phyloP scores from a whole-genome alignment of 2,113 vertebrate species.

The Zeus faber region DNA sequence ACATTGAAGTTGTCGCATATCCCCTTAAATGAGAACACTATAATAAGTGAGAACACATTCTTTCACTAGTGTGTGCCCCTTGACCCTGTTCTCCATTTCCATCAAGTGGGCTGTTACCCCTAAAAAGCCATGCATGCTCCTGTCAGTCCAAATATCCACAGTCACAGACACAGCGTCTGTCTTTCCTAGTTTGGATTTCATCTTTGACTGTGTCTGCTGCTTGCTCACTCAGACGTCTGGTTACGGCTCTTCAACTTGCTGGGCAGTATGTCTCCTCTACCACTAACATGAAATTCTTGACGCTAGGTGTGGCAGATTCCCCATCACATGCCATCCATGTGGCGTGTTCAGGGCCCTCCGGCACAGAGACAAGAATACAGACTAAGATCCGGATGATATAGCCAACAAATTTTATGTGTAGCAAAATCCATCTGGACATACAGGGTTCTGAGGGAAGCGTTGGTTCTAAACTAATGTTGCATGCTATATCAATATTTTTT shows the following conservation, averaged over 20 bases:
- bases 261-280: not conserved
- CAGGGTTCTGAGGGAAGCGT: not conserved
- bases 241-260: not conserved
- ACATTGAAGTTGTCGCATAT: constrained; percentile 12
- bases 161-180: constrained; percentile 18
- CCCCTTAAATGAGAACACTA: constrained; percentile 13
- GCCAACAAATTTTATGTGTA: not conserved
- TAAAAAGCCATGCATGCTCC: constrained; percentile 22
- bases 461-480: constrained; percentile 3
- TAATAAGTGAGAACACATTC: constrained; percentile 15
- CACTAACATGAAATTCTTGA: not conserved
- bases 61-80: constrained; percentile 18
- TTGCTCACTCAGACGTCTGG: not conserved
- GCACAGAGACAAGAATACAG: not conserved
- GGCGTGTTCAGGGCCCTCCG: too few relatives aligned
- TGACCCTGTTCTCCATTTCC: constrained; percentile 11
- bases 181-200: constrained; percentile 14
- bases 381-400: constrained; percentile 1
- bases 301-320: not conserved
- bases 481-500: not conserved
- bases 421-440: not conserved
- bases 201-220: constrained; percentile 17
- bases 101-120: constrained; percentile 15
- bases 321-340: not conserved
- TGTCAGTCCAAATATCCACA: constrained; percentile 30